Conservation (phyloP, 2,888 invertebrate genomes). For the Drosophila algonquin region DNA sequence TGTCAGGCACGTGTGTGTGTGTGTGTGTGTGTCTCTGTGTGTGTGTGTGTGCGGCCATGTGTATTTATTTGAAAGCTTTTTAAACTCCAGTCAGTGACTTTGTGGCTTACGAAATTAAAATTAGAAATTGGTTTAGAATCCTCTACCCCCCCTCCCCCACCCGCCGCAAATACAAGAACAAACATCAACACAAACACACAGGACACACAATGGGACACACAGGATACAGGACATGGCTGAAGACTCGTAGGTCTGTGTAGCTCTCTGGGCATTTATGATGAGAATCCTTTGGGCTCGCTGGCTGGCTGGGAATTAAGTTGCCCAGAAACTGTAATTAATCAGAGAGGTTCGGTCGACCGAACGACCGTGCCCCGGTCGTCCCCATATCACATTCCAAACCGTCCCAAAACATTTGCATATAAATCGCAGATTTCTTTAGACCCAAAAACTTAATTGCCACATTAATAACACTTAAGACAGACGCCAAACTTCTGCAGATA, state of each 20-base stretch:
- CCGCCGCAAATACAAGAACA: constrained; percentile 8
- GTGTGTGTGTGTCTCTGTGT: constrained; percentile 16
- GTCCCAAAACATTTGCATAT: constrained; percentile 65
- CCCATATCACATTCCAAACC: neutral
- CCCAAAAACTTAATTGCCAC: constrained; percentile 72
- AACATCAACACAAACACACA: constrained; percentile 14
- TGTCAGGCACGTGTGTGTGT: constrained; percentile 53
- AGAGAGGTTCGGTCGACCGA: constrained; percentile 50
- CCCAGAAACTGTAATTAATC: constrained; percentile 77
- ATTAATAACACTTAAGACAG: constrained; percentile 73
- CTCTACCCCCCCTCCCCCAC: neutral
- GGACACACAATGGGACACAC: neutral
- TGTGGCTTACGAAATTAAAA: constrained; percentile 79
- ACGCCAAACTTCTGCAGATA: constrained; percentile 13
- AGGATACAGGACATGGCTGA: neutral
- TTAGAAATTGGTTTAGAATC: constrained; percentile 77
- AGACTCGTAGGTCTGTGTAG: neutral
- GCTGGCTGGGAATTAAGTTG: constrained; percentile 58
- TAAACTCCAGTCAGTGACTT: constrained; percentile 74
- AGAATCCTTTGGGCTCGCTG: constrained; percentile 2
- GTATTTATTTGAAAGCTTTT: constrained; percentile 75
- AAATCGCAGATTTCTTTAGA: constrained; percentile 62
- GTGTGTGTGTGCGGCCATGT: constrained; percentile 48
- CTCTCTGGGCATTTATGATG: constrained; percentile 43
- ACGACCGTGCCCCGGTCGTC: constrained; percentile 26